Percentiles rank a stretch among this genome's conserved stretches.
Evolutionary conservation across 2,797 vertebrate genomes (phyloP).

Genomic region (Manis pentadactyla): DNA sequence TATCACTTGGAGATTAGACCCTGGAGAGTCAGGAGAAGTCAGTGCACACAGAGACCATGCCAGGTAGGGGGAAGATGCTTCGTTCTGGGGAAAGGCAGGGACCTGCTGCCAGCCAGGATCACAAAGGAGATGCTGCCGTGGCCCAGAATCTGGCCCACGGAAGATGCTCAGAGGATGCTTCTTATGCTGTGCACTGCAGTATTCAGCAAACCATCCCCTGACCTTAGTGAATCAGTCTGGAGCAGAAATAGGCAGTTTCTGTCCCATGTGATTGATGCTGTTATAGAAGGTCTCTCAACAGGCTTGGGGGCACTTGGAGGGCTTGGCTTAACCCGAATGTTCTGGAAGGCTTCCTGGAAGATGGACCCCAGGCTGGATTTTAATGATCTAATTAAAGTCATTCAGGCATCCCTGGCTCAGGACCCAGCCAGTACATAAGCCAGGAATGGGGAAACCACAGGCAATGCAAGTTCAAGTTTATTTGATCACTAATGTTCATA

Average conservation of each 20-base stretch:
- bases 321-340: background rate
- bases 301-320: background rate
- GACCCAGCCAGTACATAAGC: background rate
- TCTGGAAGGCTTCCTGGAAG: background rate
- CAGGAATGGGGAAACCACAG: background rate
- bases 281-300: background rate
- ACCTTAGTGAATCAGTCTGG: background rate
- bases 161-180: background rate
- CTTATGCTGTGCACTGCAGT: rapidly evolving
- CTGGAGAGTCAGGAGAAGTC: background rate
- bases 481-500: conserved; percentile 37
- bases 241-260: background rate
- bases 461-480: background rate
- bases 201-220: background rate
- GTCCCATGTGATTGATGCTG: background rate
- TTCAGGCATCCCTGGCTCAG: background rate
- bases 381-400: background rate
- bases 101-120: background rate
- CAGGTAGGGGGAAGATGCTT: background rate
- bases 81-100: background rate
- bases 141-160: background rate
- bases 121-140: background rate
- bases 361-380: background rate
- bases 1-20: background rate
- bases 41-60: background rate